Evolutionary conservation across 2,888 invertebrate species (phyloP).

Genomic region (Callosobruchus maculatus): DNA sequence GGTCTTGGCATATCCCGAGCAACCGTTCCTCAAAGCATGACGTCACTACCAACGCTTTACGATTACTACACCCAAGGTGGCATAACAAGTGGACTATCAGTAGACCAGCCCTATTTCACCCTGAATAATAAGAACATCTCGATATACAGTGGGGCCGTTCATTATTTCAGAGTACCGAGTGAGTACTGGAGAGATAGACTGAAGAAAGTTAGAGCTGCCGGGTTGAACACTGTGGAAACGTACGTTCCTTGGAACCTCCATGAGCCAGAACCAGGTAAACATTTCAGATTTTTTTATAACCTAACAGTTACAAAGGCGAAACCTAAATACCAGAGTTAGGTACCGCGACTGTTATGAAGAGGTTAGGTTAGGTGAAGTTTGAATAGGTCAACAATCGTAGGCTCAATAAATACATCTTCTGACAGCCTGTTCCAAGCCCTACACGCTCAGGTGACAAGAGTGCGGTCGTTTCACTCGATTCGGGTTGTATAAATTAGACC

Average conservation of each 20-base stretch:
- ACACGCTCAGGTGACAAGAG: too few species aligned
- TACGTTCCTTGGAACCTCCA: slow-evolving; percentile 62
- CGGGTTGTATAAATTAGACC: too few species aligned
- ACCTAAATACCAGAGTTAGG: too few species aligned
- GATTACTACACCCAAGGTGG: slow-evolving; percentile 49
- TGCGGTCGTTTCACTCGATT: too few species aligned
- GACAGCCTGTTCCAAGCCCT: too few species aligned
- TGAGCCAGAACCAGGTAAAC: slow-evolving; percentile 21
- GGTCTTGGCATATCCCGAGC: too few species aligned
- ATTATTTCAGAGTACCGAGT: slow-evolving; percentile 80
- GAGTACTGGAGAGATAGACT: slow-evolving; percentile 78
- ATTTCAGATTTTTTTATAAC: too few species aligned
- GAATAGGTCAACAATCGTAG: too few species aligned
- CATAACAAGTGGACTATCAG: slow-evolving; percentile 35
- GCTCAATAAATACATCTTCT: too few species aligned
- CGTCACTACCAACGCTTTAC: slow-evolving; percentile 44
- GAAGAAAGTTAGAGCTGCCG: slow-evolving; percentile 73
- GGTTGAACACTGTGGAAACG: slow-evolving; percentile 81
- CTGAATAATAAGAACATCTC: slow-evolving; percentile 47
- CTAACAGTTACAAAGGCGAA: too few species aligned
- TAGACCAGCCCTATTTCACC: slow-evolving; percentile 40
- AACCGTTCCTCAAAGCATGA: background rate
- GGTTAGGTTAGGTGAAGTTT: too few species aligned
- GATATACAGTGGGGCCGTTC: slow-evolving; percentile 60
- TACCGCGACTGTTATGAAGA: too few species aligned